Base-by-base conservation (phyloP, 2,888 invertebrate species). In the Polydrusus pterygomalis region DNA sequence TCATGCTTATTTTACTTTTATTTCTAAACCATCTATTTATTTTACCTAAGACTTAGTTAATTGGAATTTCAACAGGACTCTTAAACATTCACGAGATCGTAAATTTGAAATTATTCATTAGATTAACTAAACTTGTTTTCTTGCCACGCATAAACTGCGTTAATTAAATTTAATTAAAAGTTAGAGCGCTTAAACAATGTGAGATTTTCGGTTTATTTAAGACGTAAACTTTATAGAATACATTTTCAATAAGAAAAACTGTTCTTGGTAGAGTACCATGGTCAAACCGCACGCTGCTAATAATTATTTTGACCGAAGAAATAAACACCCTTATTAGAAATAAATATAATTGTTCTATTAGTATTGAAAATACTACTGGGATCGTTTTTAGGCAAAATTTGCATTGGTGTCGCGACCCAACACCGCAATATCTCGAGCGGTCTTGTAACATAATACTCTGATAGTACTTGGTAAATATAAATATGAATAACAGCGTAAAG, bases 91-190 rank as follows among this genome's bases (percentile, higher is more conserved):
- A 30, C 30, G 13, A 30, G 11, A 54, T 54, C 30, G 20, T 54
- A 54, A 54, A 54, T 25, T 34, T 58, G 10, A 38, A 58, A 58
- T 25, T 25, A 38, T 58, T 58, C 38, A 38, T 38, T 38, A 58
- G 38, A 58, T 58, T 58, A 58, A 58, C 30, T 38, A 58, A 58
- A 58, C 7, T 15, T 58, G 58, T 38, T 58, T 34, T 58, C 38
- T 58, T 17, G 17, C 38, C 13, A 58, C 58, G 58, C 58, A 25
- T 58, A 38, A 38, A 58, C 38, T 58, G 34, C 34, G 58, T 58
- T 38, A 58, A 58, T 58, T 58, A 38, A 58, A 58, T 58, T 58
- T 58, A 58, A 38, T 58, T 58, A 58, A 58, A 58, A 58, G 58
- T 58, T 58, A 38, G 25, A 58, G 0, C 13, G 38, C n/a, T n/a